These are phyloP conservation scores for Eubasilissa regina DNA, from an alignment of 1,140 invertebrate species.

Conservation along the genomic window DNA sequence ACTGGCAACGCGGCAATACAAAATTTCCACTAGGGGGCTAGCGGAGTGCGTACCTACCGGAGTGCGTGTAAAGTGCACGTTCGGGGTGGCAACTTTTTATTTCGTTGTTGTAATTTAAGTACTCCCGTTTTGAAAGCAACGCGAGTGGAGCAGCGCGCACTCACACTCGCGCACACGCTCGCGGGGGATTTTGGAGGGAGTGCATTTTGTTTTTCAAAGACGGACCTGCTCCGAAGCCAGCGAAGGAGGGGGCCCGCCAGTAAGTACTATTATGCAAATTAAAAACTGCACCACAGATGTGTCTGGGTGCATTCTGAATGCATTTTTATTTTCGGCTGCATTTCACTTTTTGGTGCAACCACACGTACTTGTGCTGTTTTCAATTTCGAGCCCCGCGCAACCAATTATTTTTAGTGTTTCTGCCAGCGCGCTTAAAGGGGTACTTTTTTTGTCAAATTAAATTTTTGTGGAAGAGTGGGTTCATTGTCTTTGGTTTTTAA, in stretches of 20 bases:
- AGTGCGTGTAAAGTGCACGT: conserved; percentile 27
- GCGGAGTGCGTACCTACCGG: conserved; percentile 23
- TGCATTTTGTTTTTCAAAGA: conserved; percentile 33
- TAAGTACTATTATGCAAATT: conserved; percentile 38
- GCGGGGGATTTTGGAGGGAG: conserved; percentile 34
- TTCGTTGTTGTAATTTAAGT: conserved; percentile 26
- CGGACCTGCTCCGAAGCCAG: conserved; percentile 26
- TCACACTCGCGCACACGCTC: neutral
- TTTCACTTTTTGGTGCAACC: conserved; percentile 19
- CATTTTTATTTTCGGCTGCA: conserved; percentile 27
- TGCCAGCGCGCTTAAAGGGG: neutral
- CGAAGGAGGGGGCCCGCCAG: conserved; percentile 27
- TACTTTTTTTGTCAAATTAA: neutral
- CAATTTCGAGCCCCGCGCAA: neutral
- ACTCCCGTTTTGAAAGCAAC: neutral
- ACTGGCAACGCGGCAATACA: conserved; percentile 23
- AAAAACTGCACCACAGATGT: conserved; percentile 39
- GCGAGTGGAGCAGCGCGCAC: too few species aligned
- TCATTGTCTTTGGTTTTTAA: too few species aligned
- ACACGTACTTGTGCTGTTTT: too few species aligned
- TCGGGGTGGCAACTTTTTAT: conserved; percentile 14
- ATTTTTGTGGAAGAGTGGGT: too few species aligned
- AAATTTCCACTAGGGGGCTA: conserved; percentile 13
- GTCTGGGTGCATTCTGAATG: conserved; percentile 43
- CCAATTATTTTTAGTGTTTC: neutral